Evolutionary conservation across 2,113 vertebrate genomes (phyloP).

Genomic region (Mus spicilegus): DNA sequence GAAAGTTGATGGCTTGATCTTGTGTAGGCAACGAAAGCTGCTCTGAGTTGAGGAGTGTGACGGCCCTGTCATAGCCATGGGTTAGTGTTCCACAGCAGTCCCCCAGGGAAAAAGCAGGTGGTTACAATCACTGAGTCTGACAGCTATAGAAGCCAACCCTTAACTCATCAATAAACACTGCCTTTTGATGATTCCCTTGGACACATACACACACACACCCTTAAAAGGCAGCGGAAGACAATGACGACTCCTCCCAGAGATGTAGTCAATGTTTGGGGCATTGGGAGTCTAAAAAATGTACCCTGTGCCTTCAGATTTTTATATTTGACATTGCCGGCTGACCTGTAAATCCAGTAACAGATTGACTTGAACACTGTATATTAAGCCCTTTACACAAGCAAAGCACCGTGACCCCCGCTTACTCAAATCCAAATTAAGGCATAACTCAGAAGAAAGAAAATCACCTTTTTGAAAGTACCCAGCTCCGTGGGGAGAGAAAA

Average conservation of each 20-base stretch:
- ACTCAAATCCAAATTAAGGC: constrained; percentile 72
- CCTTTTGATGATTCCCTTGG: background rate
- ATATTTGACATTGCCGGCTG: constrained; percentile 23
- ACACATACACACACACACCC: background rate
- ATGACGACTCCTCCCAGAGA: background rate
- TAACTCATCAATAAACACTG: background rate
- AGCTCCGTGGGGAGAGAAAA: constrained; percentile 58
- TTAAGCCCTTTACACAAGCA: constrained; percentile 45
- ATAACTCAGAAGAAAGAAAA: constrained; percentile 69
- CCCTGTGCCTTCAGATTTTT: background rate
- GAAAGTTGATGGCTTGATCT: background rate
- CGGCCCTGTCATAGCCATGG: background rate
- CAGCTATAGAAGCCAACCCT: background rate
- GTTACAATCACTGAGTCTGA: background rate
- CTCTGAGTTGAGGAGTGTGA: background rate
- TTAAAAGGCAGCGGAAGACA: background rate
- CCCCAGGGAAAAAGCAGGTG: background rate
- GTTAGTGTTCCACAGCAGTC: background rate
- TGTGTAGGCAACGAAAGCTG: background rate
- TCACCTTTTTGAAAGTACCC: constrained; percentile 56
- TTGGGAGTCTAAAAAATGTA: constrained; percentile 23
- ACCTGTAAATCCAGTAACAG: constrained; percentile 55
- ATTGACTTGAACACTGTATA: constrained; percentile 43
- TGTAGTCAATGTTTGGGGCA: background rate
- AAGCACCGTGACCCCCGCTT: constrained; percentile 25